phyloP scores from a whole-genome alignment of 2,888 invertebrate genomes.

The Pomacea canaliculata region DNA sequence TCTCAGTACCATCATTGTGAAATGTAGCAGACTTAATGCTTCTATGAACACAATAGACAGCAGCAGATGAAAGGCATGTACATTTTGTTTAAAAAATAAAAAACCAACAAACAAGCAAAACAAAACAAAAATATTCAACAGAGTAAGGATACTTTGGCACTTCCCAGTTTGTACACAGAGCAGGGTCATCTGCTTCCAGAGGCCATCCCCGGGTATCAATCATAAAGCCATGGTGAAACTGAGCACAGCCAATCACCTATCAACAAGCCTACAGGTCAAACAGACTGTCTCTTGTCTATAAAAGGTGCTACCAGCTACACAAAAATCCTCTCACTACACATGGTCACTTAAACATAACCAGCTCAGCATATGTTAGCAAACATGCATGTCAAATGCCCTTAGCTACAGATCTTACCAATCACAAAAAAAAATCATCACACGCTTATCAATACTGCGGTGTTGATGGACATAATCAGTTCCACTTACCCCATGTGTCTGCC shows the following conservation, averaged over 20 bases:
- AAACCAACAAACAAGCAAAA: no score
- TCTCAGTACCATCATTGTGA: no score
- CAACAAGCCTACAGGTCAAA: slow-evolving; percentile 23
- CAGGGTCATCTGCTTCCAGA: slow-evolving; percentile 53
- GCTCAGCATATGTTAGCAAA: background rate
- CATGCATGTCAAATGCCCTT: no score
- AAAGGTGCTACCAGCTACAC: no score
- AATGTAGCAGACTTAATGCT: no score
- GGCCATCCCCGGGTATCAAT: slow-evolving; percentile 62
- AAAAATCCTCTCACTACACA: no score
- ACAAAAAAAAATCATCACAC: background rate
- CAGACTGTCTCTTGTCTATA: no score
- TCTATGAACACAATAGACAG: no score
- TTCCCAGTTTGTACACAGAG: slow-evolving; percentile 35
- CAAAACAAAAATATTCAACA: background rate
- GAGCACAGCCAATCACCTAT: slow-evolving; percentile 62
- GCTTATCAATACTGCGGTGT: no score
- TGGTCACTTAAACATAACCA: background rate
- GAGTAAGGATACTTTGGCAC: slow-evolving; percentile 36
- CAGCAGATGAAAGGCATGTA: no score
- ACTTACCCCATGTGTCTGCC: slow-evolving; percentile 55
- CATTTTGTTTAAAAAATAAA: no score
- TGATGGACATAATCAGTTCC: background rate
- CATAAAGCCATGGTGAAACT: slow-evolving; percentile 56
- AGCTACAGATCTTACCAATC: background rate